A percentile compares a stretch with the other conserved stretches of the same genome.
These are phyloP conservation scores for Corbicula japonica DNA, from an alignment of 2,888 invertebrate genomes.

Conservation along the genomic window DNA sequence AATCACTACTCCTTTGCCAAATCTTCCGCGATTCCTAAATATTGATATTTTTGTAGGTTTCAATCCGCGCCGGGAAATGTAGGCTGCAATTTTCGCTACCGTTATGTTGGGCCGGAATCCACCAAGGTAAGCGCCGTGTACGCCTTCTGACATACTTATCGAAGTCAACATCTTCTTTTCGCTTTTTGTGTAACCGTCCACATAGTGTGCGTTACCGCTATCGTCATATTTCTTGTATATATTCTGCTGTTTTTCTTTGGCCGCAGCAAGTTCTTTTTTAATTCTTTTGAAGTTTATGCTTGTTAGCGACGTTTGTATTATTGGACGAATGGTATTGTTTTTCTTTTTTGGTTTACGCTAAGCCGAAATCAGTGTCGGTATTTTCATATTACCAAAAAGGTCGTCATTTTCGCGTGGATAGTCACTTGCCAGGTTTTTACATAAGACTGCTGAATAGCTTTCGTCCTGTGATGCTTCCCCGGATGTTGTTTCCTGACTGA, in stretches of 20 bases:
- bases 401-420: too few relatives aligned
- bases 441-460: too few relatives aligned
- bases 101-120: background rate
- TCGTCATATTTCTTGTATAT: background rate
- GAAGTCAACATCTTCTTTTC: background rate
- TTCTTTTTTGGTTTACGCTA: too few relatives aligned
- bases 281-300: background rate
- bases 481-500: too few relatives aligned
- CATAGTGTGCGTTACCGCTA: background rate
- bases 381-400: too few relatives aligned
- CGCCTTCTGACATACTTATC: background rate
- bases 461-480: too few relatives aligned
- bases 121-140: constrained; percentile 2
- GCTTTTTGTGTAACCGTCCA: background rate
- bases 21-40: background rate
- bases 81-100: background rate
- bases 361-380: too few relatives aligned
- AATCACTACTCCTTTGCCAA: background rate
- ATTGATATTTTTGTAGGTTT: background rate
- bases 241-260: background rate
- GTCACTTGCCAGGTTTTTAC: too few relatives aligned
- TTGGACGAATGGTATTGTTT: background rate
- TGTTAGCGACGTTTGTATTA: background rate
- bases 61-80: background rate
- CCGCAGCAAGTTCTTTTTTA: background rate